phyloP scores from a whole-genome alignment of 2,113 vertebrate genomes.

The Pterocles orientalis region DNA sequence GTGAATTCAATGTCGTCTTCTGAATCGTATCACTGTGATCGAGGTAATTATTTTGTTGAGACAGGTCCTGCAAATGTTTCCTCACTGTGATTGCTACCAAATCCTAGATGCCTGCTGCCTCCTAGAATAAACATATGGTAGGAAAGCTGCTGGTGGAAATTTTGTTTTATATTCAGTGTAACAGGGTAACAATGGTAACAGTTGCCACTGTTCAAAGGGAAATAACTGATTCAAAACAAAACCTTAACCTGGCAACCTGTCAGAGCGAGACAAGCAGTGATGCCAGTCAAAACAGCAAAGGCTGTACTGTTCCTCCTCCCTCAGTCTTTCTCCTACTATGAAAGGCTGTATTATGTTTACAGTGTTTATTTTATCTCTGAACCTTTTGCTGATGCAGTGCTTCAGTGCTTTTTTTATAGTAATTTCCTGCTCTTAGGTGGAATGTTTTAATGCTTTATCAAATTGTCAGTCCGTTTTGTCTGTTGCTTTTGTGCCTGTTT shows the following conservation, averaged over 20 bases:
- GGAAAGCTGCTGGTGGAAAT: constrained; percentile 65
- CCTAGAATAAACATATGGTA: constrained; percentile 63
- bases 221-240: constrained; percentile 66
- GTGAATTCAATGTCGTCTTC: background rate
- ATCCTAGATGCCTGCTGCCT: constrained; percentile 59
- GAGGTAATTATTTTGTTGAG: constrained; percentile 53
- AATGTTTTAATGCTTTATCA: constrained; percentile 36
- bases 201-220: constrained; percentile 66
- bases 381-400: constrained; percentile 45
- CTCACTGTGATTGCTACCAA: constrained; percentile 34
- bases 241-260: constrained; percentile 65
- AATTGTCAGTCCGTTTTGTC: constrained; percentile 10
- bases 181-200: constrained; percentile 68
- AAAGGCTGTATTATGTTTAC: constrained; percentile 69
- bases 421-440: constrained; percentile 17
- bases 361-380: constrained; percentile 65
- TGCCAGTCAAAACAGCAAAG: constrained; percentile 71
- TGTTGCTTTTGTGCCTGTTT: background rate
- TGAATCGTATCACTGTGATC: background rate
- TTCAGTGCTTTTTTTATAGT: constrained; percentile 5
- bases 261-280: constrained; percentile 35
- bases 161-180: constrained; percentile 68
- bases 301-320: constrained; percentile 68
- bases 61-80: constrained; percentile 51
- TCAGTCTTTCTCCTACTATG: constrained; percentile 56